These are phyloP conservation scores for Apis laboriosa DNA, from an alignment of 1,140 invertebrate genomes.

Conservation along the genomic window DNA sequence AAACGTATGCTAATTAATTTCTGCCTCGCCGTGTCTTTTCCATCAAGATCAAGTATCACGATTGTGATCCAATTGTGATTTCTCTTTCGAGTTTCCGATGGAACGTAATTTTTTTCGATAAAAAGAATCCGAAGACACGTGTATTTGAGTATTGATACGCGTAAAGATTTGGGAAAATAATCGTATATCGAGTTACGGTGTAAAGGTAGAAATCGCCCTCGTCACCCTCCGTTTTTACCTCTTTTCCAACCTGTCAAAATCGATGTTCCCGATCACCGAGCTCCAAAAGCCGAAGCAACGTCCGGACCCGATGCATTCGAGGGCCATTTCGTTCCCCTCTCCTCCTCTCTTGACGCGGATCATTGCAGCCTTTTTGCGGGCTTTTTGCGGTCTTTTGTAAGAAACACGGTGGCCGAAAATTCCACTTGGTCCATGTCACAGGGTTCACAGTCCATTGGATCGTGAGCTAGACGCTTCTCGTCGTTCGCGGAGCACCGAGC, in stretches of 20 bases:
- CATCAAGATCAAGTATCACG: too few species aligned
- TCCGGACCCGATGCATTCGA: not conserved
- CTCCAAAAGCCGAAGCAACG: conserved; percentile 1
- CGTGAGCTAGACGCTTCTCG: conserved; percentile 55
- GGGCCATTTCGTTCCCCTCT: conserved; percentile 38
- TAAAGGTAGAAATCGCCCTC: too few species aligned
- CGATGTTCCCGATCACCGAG: conserved; percentile 23
- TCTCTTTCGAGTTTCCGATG: too few species aligned
- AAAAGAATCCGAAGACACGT: too few species aligned
- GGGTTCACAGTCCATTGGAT: conserved; percentile 68
- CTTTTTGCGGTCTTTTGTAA: conserved; percentile 67
- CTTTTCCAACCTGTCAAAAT: conserved; percentile 21
- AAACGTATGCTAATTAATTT: conserved; percentile 3
- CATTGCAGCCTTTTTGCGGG: conserved; percentile 40
- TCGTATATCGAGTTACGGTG: too few species aligned
- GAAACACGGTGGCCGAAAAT: conserved; percentile 64
- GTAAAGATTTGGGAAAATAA: too few species aligned
- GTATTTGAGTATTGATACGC: too few species aligned
- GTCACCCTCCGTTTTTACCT: conserved; percentile 8
- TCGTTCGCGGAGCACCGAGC: conserved; percentile 66
- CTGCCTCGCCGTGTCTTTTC: not conserved
- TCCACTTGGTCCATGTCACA: conserved; percentile 72
- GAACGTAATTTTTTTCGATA: too few species aligned
- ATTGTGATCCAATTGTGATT: too few species aligned
- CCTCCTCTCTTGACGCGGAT: conserved; percentile 25